Conservation (phyloP, 2,797 vertebrate species). For the Vipera ursinii region DNA sequence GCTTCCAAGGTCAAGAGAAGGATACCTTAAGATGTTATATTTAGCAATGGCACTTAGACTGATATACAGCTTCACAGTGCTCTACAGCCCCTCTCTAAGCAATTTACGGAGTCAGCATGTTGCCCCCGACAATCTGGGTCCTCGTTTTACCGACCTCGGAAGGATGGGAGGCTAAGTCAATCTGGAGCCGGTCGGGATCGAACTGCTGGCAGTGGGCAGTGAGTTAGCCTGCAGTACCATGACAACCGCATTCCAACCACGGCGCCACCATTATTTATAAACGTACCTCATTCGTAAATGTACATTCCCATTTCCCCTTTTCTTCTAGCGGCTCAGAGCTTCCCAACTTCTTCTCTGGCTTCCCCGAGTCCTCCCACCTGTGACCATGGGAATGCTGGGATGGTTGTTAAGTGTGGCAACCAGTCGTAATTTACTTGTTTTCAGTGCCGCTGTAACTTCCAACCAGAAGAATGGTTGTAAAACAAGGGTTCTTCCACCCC, state of each 20-base stretch:
- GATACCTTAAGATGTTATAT: neutral
- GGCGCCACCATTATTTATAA: neutral
- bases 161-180: neutral
- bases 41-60: neutral
- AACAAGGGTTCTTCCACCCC: no score
- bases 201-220: neutral
- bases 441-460: neutral
- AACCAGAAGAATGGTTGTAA: no score
- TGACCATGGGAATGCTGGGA: neutral
- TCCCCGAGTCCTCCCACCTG: neutral
- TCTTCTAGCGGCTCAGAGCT: no score
- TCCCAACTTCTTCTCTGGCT: neutral
- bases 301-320: neutral
- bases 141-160: no score
- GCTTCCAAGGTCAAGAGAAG: neutral
- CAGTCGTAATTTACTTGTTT: neutral
- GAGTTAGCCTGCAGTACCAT: neutral
- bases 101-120: no score
- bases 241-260: neutral
- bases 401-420: no score
- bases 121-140: no score
- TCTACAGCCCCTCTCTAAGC: no score
- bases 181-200: neutral
- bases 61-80: neutral
- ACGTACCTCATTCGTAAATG: neutral